Base-by-base conservation (phyloP, 2,797 vertebrate species). In the Epinephelus coioides region DNA sequence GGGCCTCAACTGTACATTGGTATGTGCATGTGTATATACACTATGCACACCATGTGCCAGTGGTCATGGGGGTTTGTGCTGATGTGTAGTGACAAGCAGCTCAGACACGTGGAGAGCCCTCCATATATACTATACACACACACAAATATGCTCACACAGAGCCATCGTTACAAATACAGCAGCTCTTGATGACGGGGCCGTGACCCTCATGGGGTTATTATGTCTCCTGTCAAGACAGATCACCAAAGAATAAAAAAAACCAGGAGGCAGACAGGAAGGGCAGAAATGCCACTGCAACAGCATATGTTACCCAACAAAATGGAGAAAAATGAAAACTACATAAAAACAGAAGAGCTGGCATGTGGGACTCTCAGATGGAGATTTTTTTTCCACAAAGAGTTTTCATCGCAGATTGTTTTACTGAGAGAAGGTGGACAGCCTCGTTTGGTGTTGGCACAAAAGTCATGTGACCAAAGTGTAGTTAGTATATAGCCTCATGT, bases 31-130 rank as follows among this genome's bases (percentile, higher is more conserved):
- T 51, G 53, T 68, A 23, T 21, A 19, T 85, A 8, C 40, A 27
- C 51, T 38, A 61, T 63, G 59, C 19, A 25, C 47, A 34, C 83
- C 75, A 83, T 83, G 79, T 83, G 86, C 76, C 79, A 57, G 72
- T 68, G 53, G 61, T 84, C 82, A 73, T 54, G 6, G 65, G 34
- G 66, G 63, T 70, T 85, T 76, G 69, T 68, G 67, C 62, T 83
- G 80, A 90, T 89, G 68, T 86, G 64, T 79, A 75, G 74, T 87
- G 89, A 89, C 69, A 88, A 75, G 78, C 69, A 57, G 55, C 66
- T 78, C 70, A 78, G 79, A 78, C 69, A 65, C 4, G 30, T 76
- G 53, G 66, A 56, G 53, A 78, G 43, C 66, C 56, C 44, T 85
- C 82, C 76, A 55, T 53, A 56, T 72, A 84, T 61, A 51, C 73